Base-by-base conservation (phyloP, 2,888 invertebrate species). In the Octonoba sinensis region DNA sequence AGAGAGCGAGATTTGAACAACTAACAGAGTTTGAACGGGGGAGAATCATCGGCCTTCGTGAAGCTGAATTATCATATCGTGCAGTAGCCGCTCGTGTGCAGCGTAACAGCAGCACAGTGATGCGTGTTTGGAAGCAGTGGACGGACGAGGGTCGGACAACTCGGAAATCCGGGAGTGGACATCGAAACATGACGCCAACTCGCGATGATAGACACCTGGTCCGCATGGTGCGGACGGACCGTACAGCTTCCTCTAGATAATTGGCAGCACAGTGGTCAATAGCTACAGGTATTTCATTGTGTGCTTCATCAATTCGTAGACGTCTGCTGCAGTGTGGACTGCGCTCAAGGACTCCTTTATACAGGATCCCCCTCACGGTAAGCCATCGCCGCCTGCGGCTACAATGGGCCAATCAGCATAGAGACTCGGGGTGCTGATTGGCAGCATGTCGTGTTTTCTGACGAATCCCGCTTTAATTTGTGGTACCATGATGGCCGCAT, bases 331-430 rank as follows among this genome's bases (percentile, higher is more conserved):
- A 20, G 62, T n/a, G 62, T 16, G n/a, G 62, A 16, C 62, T 44
- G 62, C 62, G 62, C n/a, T 16, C 62, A 62, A 24, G 62, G 62
- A 36, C 44, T 62, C 62, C 62, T 62, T 62, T 62, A 62, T 62
- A 62, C 27, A 62, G 62, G 62, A 62, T 62, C 20, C 65, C 22
- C 49, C 65, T 65, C 46, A 65, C 46, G 65, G 47, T 11, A 46
- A 47, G 20, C 65, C 20, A 65, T 49, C 65, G 44, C 46, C 65
- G 49, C 47, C 18, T 65, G 65, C 47, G 20, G 46, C 65, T 20
- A 20, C 46, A 16, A 47, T 47, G 49, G 46, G 49, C 65, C 20
- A 20, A 47, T 65, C 20, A 49, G 65, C 62, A 62, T 62, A 44
- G 44, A n/a, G n/a, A 44, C 62, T 62, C n/a, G 62, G 62, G 36